phyloP scores from a whole-genome alignment of 2,888 invertebrate species.

The Ochropleura leucogaster region DNA sequence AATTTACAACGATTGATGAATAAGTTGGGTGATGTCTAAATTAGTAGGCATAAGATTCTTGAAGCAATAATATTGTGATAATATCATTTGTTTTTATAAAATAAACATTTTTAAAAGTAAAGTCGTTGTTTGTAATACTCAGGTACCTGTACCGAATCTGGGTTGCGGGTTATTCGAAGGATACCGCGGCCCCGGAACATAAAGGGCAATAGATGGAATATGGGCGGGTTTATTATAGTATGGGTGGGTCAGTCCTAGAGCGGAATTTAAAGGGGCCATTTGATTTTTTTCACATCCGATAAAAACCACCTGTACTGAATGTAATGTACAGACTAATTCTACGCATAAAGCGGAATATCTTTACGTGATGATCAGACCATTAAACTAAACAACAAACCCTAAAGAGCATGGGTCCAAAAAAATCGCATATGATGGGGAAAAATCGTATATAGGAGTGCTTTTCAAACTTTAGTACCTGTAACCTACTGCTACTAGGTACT shows the following conservation, averaged over 20 bases:
- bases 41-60: slow-evolving; percentile 20
- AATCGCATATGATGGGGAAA: neutral
- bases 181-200: too few relatives aligned
- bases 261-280: too few relatives aligned
- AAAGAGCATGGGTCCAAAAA: neutral
- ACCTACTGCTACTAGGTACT: too few relatives aligned
- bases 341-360: neutral
- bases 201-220: too few relatives aligned
- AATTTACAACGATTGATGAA: slow-evolving; percentile 6
- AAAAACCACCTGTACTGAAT: too few relatives aligned
- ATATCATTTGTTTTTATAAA: slow-evolving; percentile 16
- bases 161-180: too few relatives aligned
- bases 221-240: too few relatives aligned
- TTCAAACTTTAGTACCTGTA: neutral
- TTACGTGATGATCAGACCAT: neutral
- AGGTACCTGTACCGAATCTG: too few relatives aligned
- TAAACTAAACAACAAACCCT: neutral
- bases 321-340: too few relatives aligned
- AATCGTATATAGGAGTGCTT: neutral
- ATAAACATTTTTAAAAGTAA: slow-evolving; percentile 25
- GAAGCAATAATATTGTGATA: slow-evolving; percentile 47
- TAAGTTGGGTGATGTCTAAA: neutral
- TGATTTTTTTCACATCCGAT: too few relatives aligned
- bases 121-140: slow-evolving; percentile 16
- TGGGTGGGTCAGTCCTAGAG: too few relatives aligned